phyloP scores from a whole-genome alignment of 2,113 vertebrate species.

The Todiramphus chloris region DNA sequence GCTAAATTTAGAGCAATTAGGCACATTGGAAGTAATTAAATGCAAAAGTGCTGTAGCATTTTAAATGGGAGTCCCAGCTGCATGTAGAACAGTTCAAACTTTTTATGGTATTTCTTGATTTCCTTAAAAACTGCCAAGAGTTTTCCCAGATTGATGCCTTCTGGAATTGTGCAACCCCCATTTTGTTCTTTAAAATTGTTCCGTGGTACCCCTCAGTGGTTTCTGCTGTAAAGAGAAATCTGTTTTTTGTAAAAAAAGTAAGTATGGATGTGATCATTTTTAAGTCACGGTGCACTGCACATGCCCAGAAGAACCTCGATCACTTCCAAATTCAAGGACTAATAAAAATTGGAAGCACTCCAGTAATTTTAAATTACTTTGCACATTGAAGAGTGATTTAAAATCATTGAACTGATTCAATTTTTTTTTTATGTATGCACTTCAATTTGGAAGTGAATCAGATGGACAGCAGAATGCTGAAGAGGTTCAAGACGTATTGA shows the following conservation, averaged over 20 bases:
- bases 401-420: constrained; percentile 79
- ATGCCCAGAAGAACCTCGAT: constrained; percentile 75
- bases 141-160: neutral
- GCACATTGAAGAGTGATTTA: constrained; percentile 81
- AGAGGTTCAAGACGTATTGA: constrained; percentile 59
- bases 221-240: constrained; percentile 49
- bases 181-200: neutral
- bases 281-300: constrained; percentile 72
- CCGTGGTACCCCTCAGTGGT: neutral
- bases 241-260: neutral
- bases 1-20: constrained; percentile 64
- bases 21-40: constrained; percentile 51
- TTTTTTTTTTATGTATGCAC: constrained; percentile 77
- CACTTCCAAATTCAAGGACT: constrained; percentile 81
- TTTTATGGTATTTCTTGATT: constrained; percentile 1
- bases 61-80: constrained; percentile 6
- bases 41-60: constrained; percentile 47
- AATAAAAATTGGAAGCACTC: constrained; percentile 84
- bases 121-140: neutral
- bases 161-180: neutral
- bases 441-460: constrained; percentile 80
- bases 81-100: neutral
- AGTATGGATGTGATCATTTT: constrained; percentile 54
- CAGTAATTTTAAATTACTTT: constrained; percentile 84
- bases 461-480: constrained; percentile 65